Conservation (phyloP, 2,113 vertebrate genomes). For the Hiodon tergisus region DNA sequence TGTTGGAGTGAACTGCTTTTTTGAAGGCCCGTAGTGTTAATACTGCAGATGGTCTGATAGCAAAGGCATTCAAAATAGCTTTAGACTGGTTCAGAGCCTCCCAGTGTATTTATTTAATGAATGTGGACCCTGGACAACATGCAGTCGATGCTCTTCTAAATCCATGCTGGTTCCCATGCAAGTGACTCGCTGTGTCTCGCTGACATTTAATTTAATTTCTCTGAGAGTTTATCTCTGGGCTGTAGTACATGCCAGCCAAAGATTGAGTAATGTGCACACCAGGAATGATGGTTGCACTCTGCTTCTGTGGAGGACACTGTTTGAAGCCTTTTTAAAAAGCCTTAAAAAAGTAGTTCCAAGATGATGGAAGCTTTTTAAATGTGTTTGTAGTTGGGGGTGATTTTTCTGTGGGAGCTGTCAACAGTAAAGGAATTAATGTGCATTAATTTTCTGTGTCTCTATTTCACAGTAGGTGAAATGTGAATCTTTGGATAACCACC, state of each 20-base stretch:
- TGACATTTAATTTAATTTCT: neutral
- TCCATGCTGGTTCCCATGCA: neutral
- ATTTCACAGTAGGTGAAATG: neutral
- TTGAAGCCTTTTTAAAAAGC: too few species aligned
- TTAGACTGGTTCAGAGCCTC: too few species aligned
- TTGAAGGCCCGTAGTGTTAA: too few species aligned
- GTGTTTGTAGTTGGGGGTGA: neutral
- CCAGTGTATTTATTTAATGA: too few species aligned
- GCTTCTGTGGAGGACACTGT: neutral
- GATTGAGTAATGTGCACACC: slow-evolving; percentile 1
- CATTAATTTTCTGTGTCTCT: neutral
- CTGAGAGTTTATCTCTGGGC: neutral
- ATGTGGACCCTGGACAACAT: too few species aligned
- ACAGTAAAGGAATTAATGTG: neutral
- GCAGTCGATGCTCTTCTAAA: neutral
- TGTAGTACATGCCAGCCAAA: neutral
- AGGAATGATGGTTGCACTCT: slow-evolving; percentile 1
- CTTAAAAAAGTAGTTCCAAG: neutral
- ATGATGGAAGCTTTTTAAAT: neutral
- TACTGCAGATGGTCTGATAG: too few species aligned
- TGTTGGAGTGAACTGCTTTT: too few species aligned
- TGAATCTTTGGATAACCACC: neutral
- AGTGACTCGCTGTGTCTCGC: neutral
- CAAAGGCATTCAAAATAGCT: too few species aligned
- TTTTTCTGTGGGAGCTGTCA: neutral